Evolutionary conservation across 2,797 vertebrate genomes (phyloP).

Genomic region (Cheirogaleus major): DNA sequence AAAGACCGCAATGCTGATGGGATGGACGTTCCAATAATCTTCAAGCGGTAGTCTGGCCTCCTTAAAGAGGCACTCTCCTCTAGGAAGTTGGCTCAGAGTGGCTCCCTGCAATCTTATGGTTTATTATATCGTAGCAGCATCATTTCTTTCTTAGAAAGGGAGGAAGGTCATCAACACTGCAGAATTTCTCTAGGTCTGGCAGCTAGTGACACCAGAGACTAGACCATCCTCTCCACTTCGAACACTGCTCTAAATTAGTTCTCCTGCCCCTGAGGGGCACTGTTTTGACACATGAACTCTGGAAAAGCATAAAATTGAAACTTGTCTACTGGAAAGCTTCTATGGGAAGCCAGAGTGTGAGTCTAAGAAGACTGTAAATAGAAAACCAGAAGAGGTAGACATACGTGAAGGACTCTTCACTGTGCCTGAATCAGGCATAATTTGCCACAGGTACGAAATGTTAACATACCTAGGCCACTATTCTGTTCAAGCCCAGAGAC

Average conservation of each 20-base stretch:
- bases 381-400: neutral
- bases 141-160: neutral
- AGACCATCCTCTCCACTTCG: neutral
- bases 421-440: neutral
- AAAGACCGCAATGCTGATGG: neutral
- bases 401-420: neutral
- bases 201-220: neutral
- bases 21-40: neutral
- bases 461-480: neutral
- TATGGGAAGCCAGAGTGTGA: neutral
- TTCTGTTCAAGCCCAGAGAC: neutral
- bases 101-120: neutral
- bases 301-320: neutral
- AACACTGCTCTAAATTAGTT: neutral
- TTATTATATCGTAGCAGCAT: neutral
- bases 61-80: neutral
- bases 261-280: neutral
- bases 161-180: no score
- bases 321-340: neutral
- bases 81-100: neutral
- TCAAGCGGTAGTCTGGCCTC: neutral
- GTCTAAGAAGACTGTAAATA: neutral
- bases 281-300: neutral
- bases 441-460: neutral
- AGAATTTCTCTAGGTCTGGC: neutral